phyloP scores from a whole-genome alignment of 2,113 vertebrate genomes.

The Ceratotherium simum region DNA sequence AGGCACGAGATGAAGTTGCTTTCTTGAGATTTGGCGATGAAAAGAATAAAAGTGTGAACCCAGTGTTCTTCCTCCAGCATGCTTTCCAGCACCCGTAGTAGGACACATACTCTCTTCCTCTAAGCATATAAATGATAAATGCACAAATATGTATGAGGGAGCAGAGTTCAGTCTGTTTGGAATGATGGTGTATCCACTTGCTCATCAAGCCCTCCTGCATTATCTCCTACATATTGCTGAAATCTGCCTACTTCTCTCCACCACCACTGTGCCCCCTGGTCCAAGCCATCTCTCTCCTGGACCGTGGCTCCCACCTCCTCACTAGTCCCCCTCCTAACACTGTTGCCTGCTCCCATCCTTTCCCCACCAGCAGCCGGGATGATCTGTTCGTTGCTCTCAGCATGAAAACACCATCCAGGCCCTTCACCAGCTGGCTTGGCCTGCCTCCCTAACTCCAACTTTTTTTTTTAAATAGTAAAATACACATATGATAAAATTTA shows the following conservation, averaged over 20 bases:
- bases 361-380: background rate
- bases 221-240: fast-evolving
- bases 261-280: background rate
- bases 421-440: background rate
- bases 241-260: background rate
- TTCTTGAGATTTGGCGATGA: background rate
- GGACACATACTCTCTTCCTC: background rate
- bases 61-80: background rate
- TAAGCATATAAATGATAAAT: fast-evolving
- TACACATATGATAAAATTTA: background rate
- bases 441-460: background rate
- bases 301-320: too few relatives aligned
- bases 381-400: background rate
- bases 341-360: background rate
- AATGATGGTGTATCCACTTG: fast-evolving
- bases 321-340: background rate
- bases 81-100: background rate
- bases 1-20: background rate
- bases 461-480: background rate
- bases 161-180: background rate
- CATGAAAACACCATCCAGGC: background rate
- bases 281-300: background rate
- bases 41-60: background rate
- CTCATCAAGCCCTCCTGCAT: background rate
- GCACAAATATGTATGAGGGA: background rate